A percentile compares a stretch with the other conserved stretches of the same genome.
phyloP scores from a whole-genome alignment of 2,888 invertebrate species.

The Eristalis tenax region DNA sequence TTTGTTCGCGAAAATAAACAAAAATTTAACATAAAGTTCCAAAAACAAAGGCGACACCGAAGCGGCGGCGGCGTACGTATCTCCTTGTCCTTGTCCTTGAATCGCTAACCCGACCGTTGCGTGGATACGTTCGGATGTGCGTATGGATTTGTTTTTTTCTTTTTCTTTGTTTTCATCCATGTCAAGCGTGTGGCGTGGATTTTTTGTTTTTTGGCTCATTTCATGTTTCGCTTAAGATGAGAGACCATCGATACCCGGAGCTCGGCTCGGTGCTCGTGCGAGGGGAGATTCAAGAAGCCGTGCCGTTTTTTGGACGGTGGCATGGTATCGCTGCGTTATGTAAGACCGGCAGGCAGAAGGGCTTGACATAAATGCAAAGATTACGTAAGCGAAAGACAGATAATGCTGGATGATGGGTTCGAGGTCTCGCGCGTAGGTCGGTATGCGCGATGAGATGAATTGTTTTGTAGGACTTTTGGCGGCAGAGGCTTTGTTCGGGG shows the following conservation, averaged over 20 bases:
- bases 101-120: slow-evolving; percentile 7
- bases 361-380: slow-evolving; percentile 11
- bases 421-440: background rate
- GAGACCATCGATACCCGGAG: slow-evolving; percentile 6
- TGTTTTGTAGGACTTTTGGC: background rate
- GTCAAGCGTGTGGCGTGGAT: slow-evolving; percentile 23
- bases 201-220: background rate
- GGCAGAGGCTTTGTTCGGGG: background rate
- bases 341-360: slow-evolving; percentile 17
- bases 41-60: background rate
- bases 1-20: slow-evolving; percentile 28
- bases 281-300: background rate
- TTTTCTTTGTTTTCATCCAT: slow-evolving; percentile 3
- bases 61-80: slow-evolving; percentile 14
- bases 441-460: background rate
- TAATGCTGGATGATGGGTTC: background rate
- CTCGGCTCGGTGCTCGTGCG: background rate
- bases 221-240: slow-evolving; percentile 12
- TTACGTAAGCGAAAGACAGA: slow-evolving; percentile 31
- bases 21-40: background rate
- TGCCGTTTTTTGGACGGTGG: slow-evolving; percentile 4
- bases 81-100: slow-evolving; percentile 54
- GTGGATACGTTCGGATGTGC: background rate
- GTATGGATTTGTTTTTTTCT: background rate
- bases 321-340: slow-evolving; percentile 17